Conservation (phyloP, 1,140 invertebrate genomes). For the Aporrectodea caliginosa region DNA sequence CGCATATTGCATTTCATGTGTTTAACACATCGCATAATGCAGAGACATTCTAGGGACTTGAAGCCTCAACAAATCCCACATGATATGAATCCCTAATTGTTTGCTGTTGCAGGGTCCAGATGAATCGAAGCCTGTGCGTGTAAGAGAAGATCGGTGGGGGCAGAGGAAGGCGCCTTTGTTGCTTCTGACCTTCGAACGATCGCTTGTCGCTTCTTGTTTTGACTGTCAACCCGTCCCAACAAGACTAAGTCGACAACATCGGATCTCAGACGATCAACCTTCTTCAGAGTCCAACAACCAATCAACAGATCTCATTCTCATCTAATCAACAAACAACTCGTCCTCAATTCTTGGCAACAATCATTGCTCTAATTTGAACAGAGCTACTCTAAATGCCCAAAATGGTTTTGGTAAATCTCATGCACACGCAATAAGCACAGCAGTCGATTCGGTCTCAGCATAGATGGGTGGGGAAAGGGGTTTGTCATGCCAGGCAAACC, state of each 20-base stretch:
- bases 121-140: too few species aligned
- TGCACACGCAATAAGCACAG: neutral
- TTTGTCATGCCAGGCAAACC: neutral
- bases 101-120: too few species aligned
- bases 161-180: too few species aligned
- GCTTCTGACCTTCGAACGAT: neutral
- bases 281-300: too few species aligned
- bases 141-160: too few species aligned
- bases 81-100: too few species aligned
- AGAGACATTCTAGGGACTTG: too few species aligned
- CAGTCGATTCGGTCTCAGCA: neutral
- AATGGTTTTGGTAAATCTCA: neutral
- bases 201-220: neutral
- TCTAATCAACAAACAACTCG: neutral
- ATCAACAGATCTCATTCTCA: too few species aligned
- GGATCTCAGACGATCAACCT: neutral
- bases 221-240: neutral
- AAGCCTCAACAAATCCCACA: too few species aligned
- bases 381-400: neutral
- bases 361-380: neutral
- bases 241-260: neutral
- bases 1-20: too few species aligned
- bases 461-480: neutral
- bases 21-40: too few species aligned
- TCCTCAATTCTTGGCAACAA: neutral